Base-by-base conservation (phyloP, 2,888 invertebrate genomes). In the Erebia ligea region DNA sequence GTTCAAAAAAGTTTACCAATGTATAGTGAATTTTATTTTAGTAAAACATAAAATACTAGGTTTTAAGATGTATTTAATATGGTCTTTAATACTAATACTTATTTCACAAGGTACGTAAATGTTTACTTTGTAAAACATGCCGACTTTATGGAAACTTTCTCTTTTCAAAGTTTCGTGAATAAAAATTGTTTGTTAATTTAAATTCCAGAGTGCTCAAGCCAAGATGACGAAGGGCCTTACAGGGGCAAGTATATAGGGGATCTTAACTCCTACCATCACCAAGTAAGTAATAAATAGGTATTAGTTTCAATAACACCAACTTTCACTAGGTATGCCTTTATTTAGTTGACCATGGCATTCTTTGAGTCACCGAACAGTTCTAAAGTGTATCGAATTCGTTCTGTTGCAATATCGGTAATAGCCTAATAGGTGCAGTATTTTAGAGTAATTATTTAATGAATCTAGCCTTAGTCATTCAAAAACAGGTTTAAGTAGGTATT, bases 231-330 rank as follows among this genome's bases (percentile, higher is more conserved):
- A 54, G 96, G 96, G 0, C 96, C 96, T 6, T 97, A 97, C 83
- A 94, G 94, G 72, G 98, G 98, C 64, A 97, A 96, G 87, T 95
- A 95, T 78, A 91, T 98, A 70, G 98, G 98, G 8, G 97, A 97
- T 88, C 90, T 98, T 59, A 98, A 98, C 88, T 96, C 98, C 0
- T 98, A 98, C 84, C 98, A 98, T 87, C 98, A 98, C 86, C 98
- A 95, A 90, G 95, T 94, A 81, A 75, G 71, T 64, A 67, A 42
- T 45, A 19, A 34, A 17, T 58, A 40, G 34, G 34, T 34, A 34
- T 34, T 15, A 10, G 17, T 56, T 42, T 9, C 19, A 6, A 34
- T 52, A 17, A 9, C 19, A 25, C 10, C 42, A 59, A 73, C 74
- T 76, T 76, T 76, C 74, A 68, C 76, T 70, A 56, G 10, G 17